Percentiles rank a stretch among this genome's conserved stretches.
These are phyloP conservation scores for Lordiphosa andalusiaca DNA, from an alignment of 2,888 invertebrate species.

Conservation along the genomic window DNA sequence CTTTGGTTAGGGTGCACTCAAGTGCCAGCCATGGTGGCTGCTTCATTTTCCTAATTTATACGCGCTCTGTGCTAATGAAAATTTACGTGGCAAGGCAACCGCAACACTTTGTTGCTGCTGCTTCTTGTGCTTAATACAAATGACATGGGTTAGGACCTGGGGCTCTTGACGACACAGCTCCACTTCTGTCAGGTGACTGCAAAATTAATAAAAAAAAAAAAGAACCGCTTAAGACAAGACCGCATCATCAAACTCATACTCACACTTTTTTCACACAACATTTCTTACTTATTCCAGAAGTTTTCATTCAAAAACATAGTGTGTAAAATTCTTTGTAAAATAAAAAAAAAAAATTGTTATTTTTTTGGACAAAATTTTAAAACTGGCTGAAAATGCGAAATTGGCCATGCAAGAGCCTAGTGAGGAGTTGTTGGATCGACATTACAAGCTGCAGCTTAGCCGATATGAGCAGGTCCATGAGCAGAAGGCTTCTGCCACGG, in stretches of 20 bases:
- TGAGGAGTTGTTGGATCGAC: slow-evolving; percentile 37
- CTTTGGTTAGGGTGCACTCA: slow-evolving; percentile 51
- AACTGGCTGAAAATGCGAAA: background rate
- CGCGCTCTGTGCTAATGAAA: slow-evolving; percentile 71
- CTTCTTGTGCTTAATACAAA: slow-evolving; percentile 41
- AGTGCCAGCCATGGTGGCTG: slow-evolving; percentile 54
- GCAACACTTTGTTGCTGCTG: slow-evolving; percentile 47
- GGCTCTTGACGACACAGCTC: slow-evolving; percentile 42
- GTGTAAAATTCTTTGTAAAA: slow-evolving; percentile 1
- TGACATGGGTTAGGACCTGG: slow-evolving; percentile 26
- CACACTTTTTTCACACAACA: slow-evolving; percentile 3
- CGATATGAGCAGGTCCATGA: slow-evolving; percentile 17
- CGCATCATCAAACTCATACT: slow-evolving; percentile 44
- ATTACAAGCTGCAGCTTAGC: slow-evolving; percentile 31
- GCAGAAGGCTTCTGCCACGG: slow-evolving; percentile 19
- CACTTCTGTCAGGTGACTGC: slow-evolving; percentile 25
- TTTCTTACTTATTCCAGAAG: background rate
- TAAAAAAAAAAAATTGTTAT: background rate
- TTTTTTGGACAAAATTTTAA: slow-evolving; percentile 1
- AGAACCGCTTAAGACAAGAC: slow-evolving; percentile 34
- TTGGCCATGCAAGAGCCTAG: slow-evolving; percentile 20
- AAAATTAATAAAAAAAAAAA: slow-evolving; percentile 1
- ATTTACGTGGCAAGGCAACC: slow-evolving; percentile 68
- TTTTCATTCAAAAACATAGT: slow-evolving; percentile 8
- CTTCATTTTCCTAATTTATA: slow-evolving; percentile 75